Conservation (phyloP, 2,888 invertebrate genomes). For the Lithophane ornitopus region DNA sequence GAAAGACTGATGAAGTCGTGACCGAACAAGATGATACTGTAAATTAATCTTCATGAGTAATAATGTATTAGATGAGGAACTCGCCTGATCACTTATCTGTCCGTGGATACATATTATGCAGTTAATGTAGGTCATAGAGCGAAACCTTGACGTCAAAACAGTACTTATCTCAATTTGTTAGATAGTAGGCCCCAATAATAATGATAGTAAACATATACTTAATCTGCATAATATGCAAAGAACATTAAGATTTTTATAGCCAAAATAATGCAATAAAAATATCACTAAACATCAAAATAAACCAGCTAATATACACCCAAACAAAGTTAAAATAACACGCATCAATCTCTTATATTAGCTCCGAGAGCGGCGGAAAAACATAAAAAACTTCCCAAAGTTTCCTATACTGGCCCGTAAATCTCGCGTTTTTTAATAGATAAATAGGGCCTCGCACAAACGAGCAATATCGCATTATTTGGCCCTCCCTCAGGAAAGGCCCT, state of each 20-base stretch:
- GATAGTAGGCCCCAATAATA: conserved; percentile 27
- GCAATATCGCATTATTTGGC: conserved; percentile 91
- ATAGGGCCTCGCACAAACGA: conserved; percentile 90
- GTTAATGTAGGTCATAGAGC: conserved; percentile 45
- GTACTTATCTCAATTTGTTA: conserved; percentile 19
- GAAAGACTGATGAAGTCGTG: conserved; percentile 57
- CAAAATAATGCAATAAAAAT: conserved; percentile 60
- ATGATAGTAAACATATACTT: conserved; percentile 30
- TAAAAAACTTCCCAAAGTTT: conserved; percentile 89
- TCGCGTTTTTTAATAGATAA: conserved; percentile 90
- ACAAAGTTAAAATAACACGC: conserved; percentile 82
- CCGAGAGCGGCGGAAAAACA: conserved; percentile 84
- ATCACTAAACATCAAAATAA: conserved; percentile 67
- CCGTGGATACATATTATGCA: conserved; percentile 18
- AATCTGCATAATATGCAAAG: conserved; percentile 13
- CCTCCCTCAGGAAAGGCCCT: conserved; percentile 90
- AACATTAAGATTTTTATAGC: conserved; percentile 50
- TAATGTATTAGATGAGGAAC: conserved; percentile 32
- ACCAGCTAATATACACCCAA: conserved; percentile 72
- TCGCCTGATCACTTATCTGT: conserved; percentile 29
- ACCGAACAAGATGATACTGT: conserved; percentile 44
- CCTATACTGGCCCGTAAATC: conserved; percentile 88
- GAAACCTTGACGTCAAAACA: conserved; percentile 33
- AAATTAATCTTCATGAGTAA: conserved; percentile 34
- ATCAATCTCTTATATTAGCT: conserved; percentile 89